Evolutionary conservation across 2,888 invertebrate genomes (phyloP).

Genomic region (Portevinia maculata): DNA sequence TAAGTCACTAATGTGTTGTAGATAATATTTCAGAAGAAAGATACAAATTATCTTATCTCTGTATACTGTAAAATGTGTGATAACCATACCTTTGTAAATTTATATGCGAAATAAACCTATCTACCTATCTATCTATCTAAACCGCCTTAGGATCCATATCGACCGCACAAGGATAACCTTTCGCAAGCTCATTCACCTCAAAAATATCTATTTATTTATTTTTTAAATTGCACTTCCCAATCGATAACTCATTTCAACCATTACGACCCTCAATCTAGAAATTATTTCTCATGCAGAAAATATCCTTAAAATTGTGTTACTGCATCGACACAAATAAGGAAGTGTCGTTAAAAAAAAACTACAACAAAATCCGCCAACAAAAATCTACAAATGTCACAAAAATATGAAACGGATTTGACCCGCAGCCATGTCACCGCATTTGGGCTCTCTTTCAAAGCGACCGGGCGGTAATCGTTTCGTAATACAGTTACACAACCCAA

Average conservation of each 20-base stretch:
- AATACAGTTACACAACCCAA: conserved; percentile 64
- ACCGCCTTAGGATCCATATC: background rate
- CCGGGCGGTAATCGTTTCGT: conserved; percentile 69
- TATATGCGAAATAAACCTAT: too few species aligned
- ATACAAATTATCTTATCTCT: too few species aligned
- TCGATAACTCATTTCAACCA: conserved; percentile 59
- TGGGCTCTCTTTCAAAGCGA: conserved; percentile 6
- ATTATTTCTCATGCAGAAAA: conserved; percentile 64
- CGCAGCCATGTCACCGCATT: conserved; percentile 67
- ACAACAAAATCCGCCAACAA: conserved; percentile 11
- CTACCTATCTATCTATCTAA: background rate
- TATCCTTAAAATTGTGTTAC: conserved; percentile 66
- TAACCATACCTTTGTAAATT: too few species aligned
- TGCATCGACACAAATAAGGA: conserved; percentile 68
- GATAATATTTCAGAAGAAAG: too few species aligned
- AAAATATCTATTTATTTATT: background rate
- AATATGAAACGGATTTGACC: conserved; percentile 57
- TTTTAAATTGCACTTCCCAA: conserved; percentile 38
- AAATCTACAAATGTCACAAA: conserved; percentile 4
- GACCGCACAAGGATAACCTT: background rate
- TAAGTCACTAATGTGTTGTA: too few species aligned
- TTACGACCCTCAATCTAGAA: conserved; percentile 41
- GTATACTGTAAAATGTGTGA: too few species aligned
- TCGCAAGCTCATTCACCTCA: conserved; percentile 38
- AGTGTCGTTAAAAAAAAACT: conserved; percentile 19